Evolutionary conservation across 2,888 invertebrate species (phyloP), one percentile per base, ranked within the genome.

Genomic region (Drosophila stalkeri): DNA sequence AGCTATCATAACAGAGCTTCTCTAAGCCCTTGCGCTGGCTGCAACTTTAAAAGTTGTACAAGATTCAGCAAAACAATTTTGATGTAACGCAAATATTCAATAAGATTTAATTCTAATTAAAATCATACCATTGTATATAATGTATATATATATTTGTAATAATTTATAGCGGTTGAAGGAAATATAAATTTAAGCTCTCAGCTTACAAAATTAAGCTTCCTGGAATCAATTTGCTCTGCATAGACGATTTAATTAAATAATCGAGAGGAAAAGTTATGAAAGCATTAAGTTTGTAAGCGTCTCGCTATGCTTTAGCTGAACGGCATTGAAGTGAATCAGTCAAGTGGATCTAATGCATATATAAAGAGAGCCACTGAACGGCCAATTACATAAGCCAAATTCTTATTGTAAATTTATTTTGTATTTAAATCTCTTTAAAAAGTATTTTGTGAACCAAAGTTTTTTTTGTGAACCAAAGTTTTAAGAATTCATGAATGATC

Each of bases 341-440:
- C 35, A 59, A 59, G 35, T 46, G 57, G 16, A 16, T 35, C 33
- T 7, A 35, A 57, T 35, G 57, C 16, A n/a, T n/a, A 39, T 27
- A 41, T 27, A 41, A 27, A 27, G 12, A 8, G 20, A 4, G 14
- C 18, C 18, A 46, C 1, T 3, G 14, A 8, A 35, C 3, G 16
- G 8, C 18, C 20, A 35, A 52, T 35, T 35, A 20, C 2, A 14
- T 4, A 20, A 20, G 20, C 2, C 8, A 14, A 35, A 49, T 31
- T 16, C 27, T 31, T 0, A 11, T 5, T 27, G 27, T 27, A 27
- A 27, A 6, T 27, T 27, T 27, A 5, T 16, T 51, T 35, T 12
- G 14, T 5, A 44, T 35, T 33, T 12, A 5, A 35, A 23, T 7
- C 44, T 12, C 11, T 57, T 46, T 35, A 11, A 57, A 14, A 23